Evolutionary conservation across 2,888 invertebrate genomes (phyloP), one percentile per base, ranked within the genome.

Genomic region (Drosophila cognata): DNA sequence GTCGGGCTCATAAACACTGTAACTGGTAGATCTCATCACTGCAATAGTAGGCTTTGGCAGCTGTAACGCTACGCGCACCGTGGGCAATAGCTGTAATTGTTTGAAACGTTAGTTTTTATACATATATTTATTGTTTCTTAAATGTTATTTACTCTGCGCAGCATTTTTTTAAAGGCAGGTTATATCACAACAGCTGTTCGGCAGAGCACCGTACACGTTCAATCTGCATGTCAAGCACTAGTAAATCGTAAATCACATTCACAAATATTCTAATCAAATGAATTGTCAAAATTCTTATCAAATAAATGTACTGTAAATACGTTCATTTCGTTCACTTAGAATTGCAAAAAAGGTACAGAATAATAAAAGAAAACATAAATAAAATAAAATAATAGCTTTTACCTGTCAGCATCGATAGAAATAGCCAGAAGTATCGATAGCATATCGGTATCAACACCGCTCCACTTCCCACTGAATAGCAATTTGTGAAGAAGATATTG

Each of bases 1-100:
- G 92, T 96, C 95, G 0, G 96, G 96, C 91, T 96, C 96, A 91
- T 95, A 96, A 78, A 95, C 79, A 63, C 88, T 87, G 59, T 75
- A 65, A 11, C 77, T 81, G 58, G 51, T 79, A 6, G 8, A 59
- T 35, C 80, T 65, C 21, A 36, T 61, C 8, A 56, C 2, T 6
- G 61, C 51, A 1, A 48, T n/a, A 7, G 66, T 31, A 4, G 74
- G 43, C 25, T 31, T 72, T 11, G 74, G 57, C 57, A 66, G 25
- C 29, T 74, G 75, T 16, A 76, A 56, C 5, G 75, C 31, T 21
- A 67, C 29, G 3, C 78, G 76, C 35, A 74, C 41, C 29, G 64
- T 38, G 1, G 87, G 83, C n/a, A 79, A 21, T 18, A 91, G 8
- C 91, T 89, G 62, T 1, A 62, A 67, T 48, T 31, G 13, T 8